Conservation (phyloP, 2,113 vertebrate species). For the Oryzias celebensis region DNA sequence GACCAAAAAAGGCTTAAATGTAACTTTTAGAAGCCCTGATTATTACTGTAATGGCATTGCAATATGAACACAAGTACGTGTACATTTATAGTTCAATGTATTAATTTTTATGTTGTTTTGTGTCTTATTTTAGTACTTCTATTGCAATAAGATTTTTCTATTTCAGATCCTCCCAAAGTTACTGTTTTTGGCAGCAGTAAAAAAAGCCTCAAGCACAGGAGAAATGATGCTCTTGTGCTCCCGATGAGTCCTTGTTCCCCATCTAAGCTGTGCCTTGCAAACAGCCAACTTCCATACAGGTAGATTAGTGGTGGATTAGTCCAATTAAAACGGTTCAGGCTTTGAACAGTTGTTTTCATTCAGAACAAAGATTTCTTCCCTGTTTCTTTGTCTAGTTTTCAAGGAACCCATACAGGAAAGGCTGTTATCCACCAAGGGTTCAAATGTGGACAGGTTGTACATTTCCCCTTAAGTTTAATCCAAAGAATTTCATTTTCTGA, state of each 20-base stretch:
- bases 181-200: constrained; percentile 71
- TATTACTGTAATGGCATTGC: no score
- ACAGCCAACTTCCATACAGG: constrained; percentile 69
- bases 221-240: constrained; percentile 77
- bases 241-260: constrained; percentile 82
- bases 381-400: constrained; percentile 58
- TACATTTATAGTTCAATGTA: background rate
- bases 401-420: constrained; percentile 66
- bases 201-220: constrained; percentile 48
- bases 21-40: no score
- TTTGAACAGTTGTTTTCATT: no score
- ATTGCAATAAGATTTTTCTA: background rate
- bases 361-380: background rate
- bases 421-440: constrained; percentile 53
- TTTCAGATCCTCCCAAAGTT: constrained; percentile 75
- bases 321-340: background rate
- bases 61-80: no score
- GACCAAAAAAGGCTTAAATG: no score
- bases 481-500: background rate
- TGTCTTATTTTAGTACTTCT: background rate
- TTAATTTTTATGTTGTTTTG: background rate
- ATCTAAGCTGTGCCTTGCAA: constrained; percentile 74
- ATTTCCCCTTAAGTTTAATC: background rate
- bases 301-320: constrained; percentile 7
- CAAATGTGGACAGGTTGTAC: constrained; percentile 69